Evolutionary conservation across 1,140 invertebrate genomes (phyloP), one percentile per base, ranked within the genome.

Genomic region (Scaptomyza montana): DNA sequence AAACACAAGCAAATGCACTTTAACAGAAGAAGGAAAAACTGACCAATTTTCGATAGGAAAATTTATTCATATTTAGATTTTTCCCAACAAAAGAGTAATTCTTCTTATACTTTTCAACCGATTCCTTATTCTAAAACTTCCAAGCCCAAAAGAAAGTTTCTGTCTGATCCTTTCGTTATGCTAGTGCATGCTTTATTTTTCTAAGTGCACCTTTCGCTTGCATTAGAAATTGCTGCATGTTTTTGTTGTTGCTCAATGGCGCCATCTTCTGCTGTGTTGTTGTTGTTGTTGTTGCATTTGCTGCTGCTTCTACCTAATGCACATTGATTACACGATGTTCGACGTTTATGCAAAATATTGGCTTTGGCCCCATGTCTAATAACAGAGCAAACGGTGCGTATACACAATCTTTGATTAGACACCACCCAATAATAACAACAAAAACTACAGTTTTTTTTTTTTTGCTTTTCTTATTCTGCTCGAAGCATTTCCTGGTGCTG

Each of bases 291-390:
- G 50, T 28, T 45, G 59, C 13, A 16, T 16, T n/a, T n/a, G n/a
- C n/a, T n/a, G n/a, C 46, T 70, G 74, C 74, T 57, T 41, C 5
- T n/a, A 74, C 64, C 57, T 45, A 63, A 50, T 72, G 61, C 69
- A 67, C 61, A 67, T 69, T 87, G 66, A 81, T 86, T 87, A 87
- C 77, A 81, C 87, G 82, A 81, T 69, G 77, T 2, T 81, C 78
- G 77, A 73, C 82, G 80, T 87, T 86, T 86, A 86, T 86, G 81
- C 81, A 86, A 86, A 86, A 87, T 77, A 77, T 89, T 76, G 68
- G 74, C 74, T 81, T 47, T 60, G 53, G 41, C 45, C 49, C 10
- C 33, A 36, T 8, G 4, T 33, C 60, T 87, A 86, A 86, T 86
- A 74, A 87, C 72, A 87, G 67, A 28, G 71, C 64, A 60, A 60